Evolutionary conservation across 2,797 vertebrate genomes (phyloP), one percentile per base, ranked within the genome.

Genomic region (Tapirus indicus): DNA sequence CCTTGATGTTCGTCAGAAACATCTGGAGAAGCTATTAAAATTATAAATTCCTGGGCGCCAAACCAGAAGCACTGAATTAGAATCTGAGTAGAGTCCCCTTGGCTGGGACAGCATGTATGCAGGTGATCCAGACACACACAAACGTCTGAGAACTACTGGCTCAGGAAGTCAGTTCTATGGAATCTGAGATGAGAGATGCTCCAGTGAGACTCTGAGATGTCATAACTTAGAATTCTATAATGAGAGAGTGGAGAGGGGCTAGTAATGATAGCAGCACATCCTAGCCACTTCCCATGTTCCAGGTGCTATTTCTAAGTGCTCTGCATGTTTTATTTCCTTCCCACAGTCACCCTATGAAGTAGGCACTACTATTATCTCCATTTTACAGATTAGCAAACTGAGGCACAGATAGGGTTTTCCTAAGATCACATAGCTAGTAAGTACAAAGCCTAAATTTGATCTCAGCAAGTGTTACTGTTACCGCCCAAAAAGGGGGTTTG

Each of bases 231-330:
- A 72, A 52, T 47, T 52, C 60, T 25, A 0, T 13, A 35, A 58
- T 13, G 1, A 14, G 7, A 82, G 49, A 44, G 35, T 3, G 7
- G n/a, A 20, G 1, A 41, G 10, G 47, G 4, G 25, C 2, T 16
- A 32, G 86, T 14, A 13, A 56, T 5, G 27, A 20, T 10, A 17
- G 9, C 62, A n/a, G n/a, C 68, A 27, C 44, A 25, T 52, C 5
- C 5, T 0, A 1, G 60, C 41, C 52, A 11, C 1, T 7, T 25
- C 10, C 18, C 14, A 2, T 0, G 3, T 7, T 16, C 49, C 18
- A 29, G 27, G 1, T 38, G 52, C 49, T 56, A 17, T 84, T 89
- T 44, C 72, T 69, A 20, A 6, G 17, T 25, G 9, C 21, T 35
- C 64, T 6, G 47, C 41, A 5, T 1, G 35, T 44, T 52, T 95